Base-by-base conservation (phyloP, 2,888 invertebrate genomes). In the Megastigmus dorsalis region DNA sequence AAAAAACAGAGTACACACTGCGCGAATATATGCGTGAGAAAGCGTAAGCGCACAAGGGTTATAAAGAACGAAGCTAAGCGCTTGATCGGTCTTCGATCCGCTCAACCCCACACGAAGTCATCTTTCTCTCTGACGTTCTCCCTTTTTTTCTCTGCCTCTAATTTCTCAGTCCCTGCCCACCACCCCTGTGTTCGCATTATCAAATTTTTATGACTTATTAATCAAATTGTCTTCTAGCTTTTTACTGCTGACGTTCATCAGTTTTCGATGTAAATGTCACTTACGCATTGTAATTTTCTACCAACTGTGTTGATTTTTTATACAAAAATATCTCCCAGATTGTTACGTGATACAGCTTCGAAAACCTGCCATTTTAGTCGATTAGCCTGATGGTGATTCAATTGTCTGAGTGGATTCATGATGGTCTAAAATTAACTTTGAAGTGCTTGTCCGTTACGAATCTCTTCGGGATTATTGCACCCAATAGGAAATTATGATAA, bases 51-150 rank as follows among this genome's bases (percentile, higher is more conserved):
- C 18, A 43, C 18, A 43, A 38, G 38, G 23, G 36, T 50, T 48
- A 36, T 23, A 30, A 50, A 5, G 43, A 18, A 23, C 50, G 2
- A 18, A 10, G 13, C 7, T n/a, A 59, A 10, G 54, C 33, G 54
- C 33, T 54, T n/a, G 45, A 62, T 62, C 28, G 30, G 60, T 30
- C 43, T 60, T 60, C 43, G 60, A 43, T 60, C 52, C 30, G 7
- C 3, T 3, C 50, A 50, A 6, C 30, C 54, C 38, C 57, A 57
- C 38, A 23, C n/a, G 57, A n/a, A 38, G 38, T 38, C 38, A 28
- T 57, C 57, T 10, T 13, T 9, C 20, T 65, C 18, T 20, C 18
- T 18, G 23, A 4, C 5, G 5, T 30, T n/a, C 20, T 10, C 15
- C 23, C 7, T 23, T 57, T 28, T 36, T 26, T 23, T 10, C 5